Evolutionary conservation across 2,113 vertebrate species (phyloP).

Genomic region (Ceyx melanurus): DNA sequence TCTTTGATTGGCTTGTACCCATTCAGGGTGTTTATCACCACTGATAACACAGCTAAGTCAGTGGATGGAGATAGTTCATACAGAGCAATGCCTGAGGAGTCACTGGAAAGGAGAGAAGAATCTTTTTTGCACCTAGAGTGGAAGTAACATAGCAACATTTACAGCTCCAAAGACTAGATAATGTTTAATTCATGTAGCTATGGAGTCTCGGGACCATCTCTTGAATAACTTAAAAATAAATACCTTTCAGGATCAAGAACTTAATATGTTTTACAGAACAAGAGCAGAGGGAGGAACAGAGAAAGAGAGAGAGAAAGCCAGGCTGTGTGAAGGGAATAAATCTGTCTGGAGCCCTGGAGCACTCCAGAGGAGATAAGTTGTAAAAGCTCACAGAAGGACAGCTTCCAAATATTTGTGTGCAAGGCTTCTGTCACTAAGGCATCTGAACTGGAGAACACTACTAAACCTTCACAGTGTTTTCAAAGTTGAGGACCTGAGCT

Average conservation of each 20-base stretch:
- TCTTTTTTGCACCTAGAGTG: neutral
- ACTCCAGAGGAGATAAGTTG: conserved; percentile 26
- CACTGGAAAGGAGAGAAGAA: neutral
- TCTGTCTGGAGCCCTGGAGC: conserved; percentile 30
- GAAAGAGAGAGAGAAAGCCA: conserved; percentile 13
- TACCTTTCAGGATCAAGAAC: conserved; percentile 15
- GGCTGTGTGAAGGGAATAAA: conserved; percentile 53
- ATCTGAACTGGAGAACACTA: neutral
- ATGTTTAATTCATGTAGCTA: neutral
- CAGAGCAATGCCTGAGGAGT: neutral
- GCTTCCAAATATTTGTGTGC: conserved; percentile 14
- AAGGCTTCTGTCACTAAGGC: neutral
- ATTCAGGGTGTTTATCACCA: neutral
- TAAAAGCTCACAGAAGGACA: neutral
- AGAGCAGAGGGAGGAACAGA: neutral
- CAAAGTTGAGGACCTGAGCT: neutral
- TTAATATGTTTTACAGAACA: conserved; percentile 50
- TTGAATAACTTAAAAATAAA: conserved; percentile 24
- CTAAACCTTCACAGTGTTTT: neutral
- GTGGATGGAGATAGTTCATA: neutral
- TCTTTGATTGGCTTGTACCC: neutral
- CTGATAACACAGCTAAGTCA: neutral
- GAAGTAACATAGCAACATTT: neutral
- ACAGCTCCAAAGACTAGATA: neutral
- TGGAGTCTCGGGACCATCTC: neutral